phyloP scores from a whole-genome alignment of 2,797 vertebrate species.

The Pangasius krempfi region DNA sequence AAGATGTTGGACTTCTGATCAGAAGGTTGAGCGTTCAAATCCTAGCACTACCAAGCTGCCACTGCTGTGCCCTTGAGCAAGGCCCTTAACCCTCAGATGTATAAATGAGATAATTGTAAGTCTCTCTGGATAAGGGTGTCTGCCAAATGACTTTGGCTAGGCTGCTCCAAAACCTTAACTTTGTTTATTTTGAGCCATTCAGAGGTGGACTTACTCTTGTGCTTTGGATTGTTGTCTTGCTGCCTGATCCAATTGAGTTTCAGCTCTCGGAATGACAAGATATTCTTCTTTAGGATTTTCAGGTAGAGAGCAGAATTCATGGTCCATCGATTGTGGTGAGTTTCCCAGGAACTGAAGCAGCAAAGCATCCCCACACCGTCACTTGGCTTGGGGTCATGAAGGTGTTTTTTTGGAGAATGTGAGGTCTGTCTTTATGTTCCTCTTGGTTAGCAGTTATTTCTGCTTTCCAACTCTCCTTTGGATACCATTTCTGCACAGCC shows the following conservation, averaged over 20 bases:
- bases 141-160: too few species aligned
- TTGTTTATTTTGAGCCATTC: neutral
- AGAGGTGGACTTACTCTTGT: neutral
- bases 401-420: neutral
- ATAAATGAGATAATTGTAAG: too few species aligned
- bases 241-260: neutral
- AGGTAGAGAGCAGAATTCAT: neutral
- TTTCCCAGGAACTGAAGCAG: neutral
- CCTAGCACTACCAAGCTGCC: too few species aligned
- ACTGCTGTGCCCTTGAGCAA: too few species aligned
- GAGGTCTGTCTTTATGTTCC: neutral
- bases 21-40: too few species aligned
- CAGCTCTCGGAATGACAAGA: neutral
- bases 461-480: neutral
- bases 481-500: neutral
- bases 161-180: neutral
- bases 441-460: neutral
- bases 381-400: neutral
- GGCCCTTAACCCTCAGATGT: too few species aligned
- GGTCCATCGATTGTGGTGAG: neutral
- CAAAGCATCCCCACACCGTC: neutral
- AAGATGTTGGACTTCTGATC: too few species aligned
- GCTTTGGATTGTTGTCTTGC: neutral
- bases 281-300: neutral
- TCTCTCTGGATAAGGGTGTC: too few species aligned